Percentiles rank a stretch among this genome's conserved stretches.
Evolutionary conservation across 2,797 vertebrate genomes (phyloP).

Genomic region (Taeniopygia guttata): DNA sequence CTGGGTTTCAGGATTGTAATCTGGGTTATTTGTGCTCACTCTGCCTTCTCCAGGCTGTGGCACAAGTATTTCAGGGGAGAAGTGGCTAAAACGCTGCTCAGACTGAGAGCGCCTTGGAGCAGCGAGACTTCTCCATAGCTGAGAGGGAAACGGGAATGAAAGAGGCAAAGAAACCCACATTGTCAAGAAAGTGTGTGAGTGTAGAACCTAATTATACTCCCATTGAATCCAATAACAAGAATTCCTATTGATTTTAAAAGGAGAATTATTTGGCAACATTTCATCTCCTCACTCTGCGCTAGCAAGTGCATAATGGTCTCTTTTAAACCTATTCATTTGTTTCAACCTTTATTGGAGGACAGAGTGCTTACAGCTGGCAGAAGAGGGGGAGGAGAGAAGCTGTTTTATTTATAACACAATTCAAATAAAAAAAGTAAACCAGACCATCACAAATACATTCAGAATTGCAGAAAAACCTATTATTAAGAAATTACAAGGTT

Average conservation of each 20-base stretch:
- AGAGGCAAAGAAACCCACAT: neutral
- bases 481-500: conserved; percentile 18
- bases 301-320: conserved; percentile 6
- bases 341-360: conserved; percentile 31
- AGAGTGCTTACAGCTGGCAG: conserved; percentile 28
- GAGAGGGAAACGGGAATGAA: neutral
- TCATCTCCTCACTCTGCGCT: neutral
- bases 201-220: conserved; percentile 34
- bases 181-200: neutral
- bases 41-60: neutral
- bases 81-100: neutral
- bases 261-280: conserved; percentile 42
- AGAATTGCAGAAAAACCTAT: conserved; percentile 8
- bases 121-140: neutral
- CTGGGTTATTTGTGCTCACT: neutral
- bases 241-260: conserved; percentile 54
- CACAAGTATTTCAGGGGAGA: neutral
- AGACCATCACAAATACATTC: conserved; percentile 8
- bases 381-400: neutral
- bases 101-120: neutral
- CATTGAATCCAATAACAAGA: conserved; percentile 32
- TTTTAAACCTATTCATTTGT: conserved; percentile 53
- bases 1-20: neutral
- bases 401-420: conserved; percentile 30
- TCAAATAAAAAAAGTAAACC: conserved; percentile 36